Evolutionary conservation across 2,113 vertebrate species (phyloP).

Genomic region (Nycticryphes semicollaris): DNA sequence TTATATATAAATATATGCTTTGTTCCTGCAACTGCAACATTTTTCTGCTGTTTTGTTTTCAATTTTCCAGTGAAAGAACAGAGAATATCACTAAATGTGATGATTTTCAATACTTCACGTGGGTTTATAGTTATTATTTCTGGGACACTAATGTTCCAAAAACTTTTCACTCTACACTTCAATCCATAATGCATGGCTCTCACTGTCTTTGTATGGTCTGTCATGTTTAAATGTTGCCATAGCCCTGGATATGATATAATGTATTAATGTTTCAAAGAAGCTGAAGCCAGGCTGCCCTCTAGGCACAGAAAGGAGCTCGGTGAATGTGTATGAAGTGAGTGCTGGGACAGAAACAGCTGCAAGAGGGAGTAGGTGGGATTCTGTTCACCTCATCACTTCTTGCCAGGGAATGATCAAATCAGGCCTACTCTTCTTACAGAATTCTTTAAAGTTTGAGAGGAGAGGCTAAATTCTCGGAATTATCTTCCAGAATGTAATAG

Average conservation of each 20-base stretch:
- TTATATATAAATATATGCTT: not conserved
- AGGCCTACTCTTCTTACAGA: not conserved
- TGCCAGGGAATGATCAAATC: not conserved
- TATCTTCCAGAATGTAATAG: not conserved
- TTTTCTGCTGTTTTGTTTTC: not conserved
- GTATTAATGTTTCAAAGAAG: not conserved
- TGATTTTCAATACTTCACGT: not conserved
- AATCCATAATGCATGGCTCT: not conserved
- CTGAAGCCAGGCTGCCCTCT: slow-evolving; percentile 51
- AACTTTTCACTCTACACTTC: not conserved
- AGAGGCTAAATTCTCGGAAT: not conserved
- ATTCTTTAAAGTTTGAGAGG: not conserved
- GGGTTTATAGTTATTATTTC: slow-evolving; percentile 12
- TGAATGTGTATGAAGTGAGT: not conserved
- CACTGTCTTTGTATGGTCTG: not conserved
- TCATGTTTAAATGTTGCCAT: not conserved
- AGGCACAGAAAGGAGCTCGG: not conserved
- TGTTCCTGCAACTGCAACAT: not conserved
- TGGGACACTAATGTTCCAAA: not conserved
- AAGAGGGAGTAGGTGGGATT: not conserved
- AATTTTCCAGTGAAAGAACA: not conserved
- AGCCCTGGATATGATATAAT: not conserved
- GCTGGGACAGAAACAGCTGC: not conserved
- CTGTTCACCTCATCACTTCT: not conserved
- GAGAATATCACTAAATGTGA: not conserved